Conservation (phyloP, 2,888 invertebrate genomes). For the Heliothis peltigera region DNA sequence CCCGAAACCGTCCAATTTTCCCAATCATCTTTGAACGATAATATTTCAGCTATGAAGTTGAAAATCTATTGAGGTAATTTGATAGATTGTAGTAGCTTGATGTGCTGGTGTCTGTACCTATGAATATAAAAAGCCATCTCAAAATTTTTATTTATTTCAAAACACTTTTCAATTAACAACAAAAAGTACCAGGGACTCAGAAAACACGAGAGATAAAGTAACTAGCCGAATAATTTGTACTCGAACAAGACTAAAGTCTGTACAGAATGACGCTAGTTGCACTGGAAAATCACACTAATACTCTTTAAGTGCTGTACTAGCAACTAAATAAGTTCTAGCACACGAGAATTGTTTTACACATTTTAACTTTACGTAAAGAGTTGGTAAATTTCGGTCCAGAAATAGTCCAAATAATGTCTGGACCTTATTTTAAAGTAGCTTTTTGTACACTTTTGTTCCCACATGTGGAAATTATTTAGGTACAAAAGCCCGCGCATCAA, state of each 20-base stretch:
- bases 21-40: no score
- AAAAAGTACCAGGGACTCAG: constrained; percentile 25
- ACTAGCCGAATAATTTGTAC: constrained; percentile 46
- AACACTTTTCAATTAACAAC: constrained; percentile 38
- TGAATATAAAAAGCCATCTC: no score
- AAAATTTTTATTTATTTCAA: constrained; percentile 16
- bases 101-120: no score
- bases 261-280: constrained; percentile 40
- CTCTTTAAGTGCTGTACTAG: constrained; percentile 12
- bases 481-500: no score
- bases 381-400: neutral
- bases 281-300: constrained; percentile 23
- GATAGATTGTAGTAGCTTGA: no score
- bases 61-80: no score
- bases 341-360: constrained; percentile 1
- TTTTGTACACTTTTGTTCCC: no score
- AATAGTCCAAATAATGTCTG: no score
- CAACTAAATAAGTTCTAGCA: constrained; percentile 17
- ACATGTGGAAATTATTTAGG: no score
- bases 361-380: neutral
- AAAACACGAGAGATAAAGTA: constrained; percentile 43
- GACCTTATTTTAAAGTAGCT: no score
- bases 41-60: no score
- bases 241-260: constrained; percentile 35
- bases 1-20: no score